Conservation (phyloP, 2,888 invertebrate genomes). For the Harpalus rufipes region DNA sequence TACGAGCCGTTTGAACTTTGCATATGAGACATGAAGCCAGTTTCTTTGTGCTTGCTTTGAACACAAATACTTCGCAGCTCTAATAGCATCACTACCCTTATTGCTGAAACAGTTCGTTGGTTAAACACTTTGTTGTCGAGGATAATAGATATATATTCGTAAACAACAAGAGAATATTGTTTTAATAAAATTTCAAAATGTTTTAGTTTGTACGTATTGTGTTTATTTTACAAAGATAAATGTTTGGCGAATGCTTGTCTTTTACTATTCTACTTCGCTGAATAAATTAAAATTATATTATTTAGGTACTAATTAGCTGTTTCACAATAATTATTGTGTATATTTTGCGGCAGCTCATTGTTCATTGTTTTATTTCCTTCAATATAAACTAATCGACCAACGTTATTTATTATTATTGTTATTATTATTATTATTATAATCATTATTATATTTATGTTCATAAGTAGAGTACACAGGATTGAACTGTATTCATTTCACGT, state of each 20-base stretch:
- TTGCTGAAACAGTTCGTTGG: background rate
- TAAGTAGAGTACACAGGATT: no score
- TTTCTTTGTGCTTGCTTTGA: conserved; percentile 24
- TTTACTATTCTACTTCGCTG: background rate
- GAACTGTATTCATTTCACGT: no score
- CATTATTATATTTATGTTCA: no score
- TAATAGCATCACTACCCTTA: background rate
- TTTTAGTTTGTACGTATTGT: background rate
- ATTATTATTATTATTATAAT: no score
- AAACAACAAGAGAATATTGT: background rate
- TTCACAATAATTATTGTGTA: no score
- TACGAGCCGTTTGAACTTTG: conserved; percentile 32
- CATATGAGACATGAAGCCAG: conserved; percentile 16
- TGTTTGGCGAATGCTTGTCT: background rate
- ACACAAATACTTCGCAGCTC: conserved; percentile 23
- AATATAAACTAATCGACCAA: no score
- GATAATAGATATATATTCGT: background rate
- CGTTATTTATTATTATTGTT: no score
- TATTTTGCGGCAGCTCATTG: no score
- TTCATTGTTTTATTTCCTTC: no score
- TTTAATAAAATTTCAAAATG: background rate
- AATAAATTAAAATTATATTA: background rate
- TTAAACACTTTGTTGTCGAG: background rate
- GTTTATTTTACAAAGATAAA: background rate
- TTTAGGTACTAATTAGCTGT: no score